Base-by-base conservation (phyloP, 2,113 vertebrate genomes). In the Benitochromis conjunctus region DNA sequence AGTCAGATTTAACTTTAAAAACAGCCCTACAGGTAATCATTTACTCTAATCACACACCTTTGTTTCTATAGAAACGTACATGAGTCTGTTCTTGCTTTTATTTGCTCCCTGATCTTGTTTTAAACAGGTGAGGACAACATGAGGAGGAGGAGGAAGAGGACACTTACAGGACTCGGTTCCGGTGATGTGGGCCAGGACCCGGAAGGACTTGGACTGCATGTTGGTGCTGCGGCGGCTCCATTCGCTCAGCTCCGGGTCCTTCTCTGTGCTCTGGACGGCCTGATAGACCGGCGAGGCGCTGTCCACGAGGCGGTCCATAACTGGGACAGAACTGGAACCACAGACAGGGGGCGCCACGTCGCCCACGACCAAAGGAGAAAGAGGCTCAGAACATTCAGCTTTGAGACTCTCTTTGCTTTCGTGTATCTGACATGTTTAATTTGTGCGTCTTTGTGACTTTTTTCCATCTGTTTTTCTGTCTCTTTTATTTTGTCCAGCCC, bases 271-370 rank as follows among this genome's bases (percentile, higher is more conserved):
- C 94, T 97, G 97, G 84, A 99, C 97, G 14, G 98, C 98, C 97
- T 98, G 98, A 89, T 98, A 99, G 86, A 99, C 98, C 0, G 97
- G 97, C 5, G 98, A 99, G 89, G 97, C 94, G 88, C 97, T 97
- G 96, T 98, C 97, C 90, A 98, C 93, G 0, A 97, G 92, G 80
- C 94, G 94, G 3, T 98, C 98, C 95, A 96, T 98, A 95, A 97
- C 78, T 55, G 97, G 97, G 78, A 97, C 95, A 84, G 94, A 79
- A 96, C 98, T 99, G 97, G 57, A 97, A 97, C 92, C 96, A 91
- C 92, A 96, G 69, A 51, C 43, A 19, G 14, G 69, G 69, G 43
- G 43, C 9, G 24, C 69, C 69, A 18, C 16, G 84, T 18, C 43
- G 90, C 84, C 87, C 31, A 9, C 13, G 76, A 82, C 81, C 81